Evolutionary conservation across 2,888 invertebrate genomes (phyloP).

Genomic region (Argyresthia albistria): DNA sequence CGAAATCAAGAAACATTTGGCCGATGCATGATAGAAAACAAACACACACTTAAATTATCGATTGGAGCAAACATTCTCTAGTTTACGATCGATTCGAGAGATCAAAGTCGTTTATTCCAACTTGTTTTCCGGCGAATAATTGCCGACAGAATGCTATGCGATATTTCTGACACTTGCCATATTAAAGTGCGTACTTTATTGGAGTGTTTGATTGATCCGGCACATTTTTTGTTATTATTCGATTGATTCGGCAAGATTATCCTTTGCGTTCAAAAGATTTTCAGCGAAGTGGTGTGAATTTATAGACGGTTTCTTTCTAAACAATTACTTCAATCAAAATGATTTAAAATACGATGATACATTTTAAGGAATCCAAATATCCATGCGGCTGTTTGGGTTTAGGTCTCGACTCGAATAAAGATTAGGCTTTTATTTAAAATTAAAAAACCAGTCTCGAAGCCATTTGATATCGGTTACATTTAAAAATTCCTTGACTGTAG

Average conservation of each 20-base stretch:
- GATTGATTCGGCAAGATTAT: neutral
- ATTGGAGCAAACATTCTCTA: slow-evolving; percentile 56
- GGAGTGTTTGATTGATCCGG: slow-evolving; percentile 1
- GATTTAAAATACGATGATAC: no score
- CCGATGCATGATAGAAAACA: slow-evolving; percentile 64
- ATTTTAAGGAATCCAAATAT: no score
- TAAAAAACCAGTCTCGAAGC: no score
- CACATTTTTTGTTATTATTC: neutral
- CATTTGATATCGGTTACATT: slow-evolving; percentile 18
- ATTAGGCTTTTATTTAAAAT: no score
- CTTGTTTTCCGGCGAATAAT: slow-evolving; percentile 36
- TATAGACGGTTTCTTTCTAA: neutral
- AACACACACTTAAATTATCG: slow-evolving; percentile 58
- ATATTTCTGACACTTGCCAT: slow-evolving; percentile 26
- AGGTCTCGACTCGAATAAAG: no score
- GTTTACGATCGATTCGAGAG: slow-evolving; percentile 52
- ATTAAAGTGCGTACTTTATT: slow-evolving; percentile 1
- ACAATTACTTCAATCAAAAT: neutral
- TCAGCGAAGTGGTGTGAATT: neutral
- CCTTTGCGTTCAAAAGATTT: neutral
- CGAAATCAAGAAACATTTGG: slow-evolving; percentile 59
- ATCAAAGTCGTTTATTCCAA: slow-evolving; percentile 40
- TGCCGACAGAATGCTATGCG: slow-evolving; percentile 11
- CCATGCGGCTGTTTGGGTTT: no score
- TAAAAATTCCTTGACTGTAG: slow-evolving; percentile 40